Percentiles rank a stretch among this genome's conserved stretches.
Conservation (phyloP, 2,113 vertebrate genomes). For the Equus przewalskii region DNA sequence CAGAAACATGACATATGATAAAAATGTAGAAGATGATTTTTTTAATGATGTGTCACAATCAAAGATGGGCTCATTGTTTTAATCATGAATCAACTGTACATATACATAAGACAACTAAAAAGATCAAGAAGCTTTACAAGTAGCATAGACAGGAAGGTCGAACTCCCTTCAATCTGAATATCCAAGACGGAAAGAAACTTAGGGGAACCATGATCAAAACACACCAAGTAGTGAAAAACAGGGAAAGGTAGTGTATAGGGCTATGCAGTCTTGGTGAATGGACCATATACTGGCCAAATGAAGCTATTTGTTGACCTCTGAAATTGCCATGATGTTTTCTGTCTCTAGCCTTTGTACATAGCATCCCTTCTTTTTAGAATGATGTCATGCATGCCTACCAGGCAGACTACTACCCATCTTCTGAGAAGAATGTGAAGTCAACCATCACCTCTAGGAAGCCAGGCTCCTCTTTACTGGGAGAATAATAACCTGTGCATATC, state of each 20-base stretch:
- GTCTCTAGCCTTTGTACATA: neutral
- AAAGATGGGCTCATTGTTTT: neutral
- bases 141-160: neutral
- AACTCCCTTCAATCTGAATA: fast-evolving
- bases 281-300: neutral
- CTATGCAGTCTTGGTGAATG: neutral
- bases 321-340: neutral
- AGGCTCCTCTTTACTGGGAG: fast-evolving
- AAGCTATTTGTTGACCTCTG: neutral
- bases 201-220: neutral
- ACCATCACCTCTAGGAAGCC: neutral
- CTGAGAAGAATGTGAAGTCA: fast-evolving
- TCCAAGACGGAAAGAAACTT: neutral
- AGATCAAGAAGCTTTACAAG: neutral
- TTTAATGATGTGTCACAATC: neutral
- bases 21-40: neutral
- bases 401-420: fast-evolving
- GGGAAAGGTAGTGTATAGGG: fast-evolving
- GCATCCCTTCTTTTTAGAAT: neutral
- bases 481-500: neutral
- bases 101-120: neutral
- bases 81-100: neutral
- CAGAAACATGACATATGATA: neutral
- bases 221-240: neutral
- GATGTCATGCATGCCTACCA: neutral